Conservation (phyloP, 2,888 invertebrate genomes). For the Drosophila buzzatii region DNA sequence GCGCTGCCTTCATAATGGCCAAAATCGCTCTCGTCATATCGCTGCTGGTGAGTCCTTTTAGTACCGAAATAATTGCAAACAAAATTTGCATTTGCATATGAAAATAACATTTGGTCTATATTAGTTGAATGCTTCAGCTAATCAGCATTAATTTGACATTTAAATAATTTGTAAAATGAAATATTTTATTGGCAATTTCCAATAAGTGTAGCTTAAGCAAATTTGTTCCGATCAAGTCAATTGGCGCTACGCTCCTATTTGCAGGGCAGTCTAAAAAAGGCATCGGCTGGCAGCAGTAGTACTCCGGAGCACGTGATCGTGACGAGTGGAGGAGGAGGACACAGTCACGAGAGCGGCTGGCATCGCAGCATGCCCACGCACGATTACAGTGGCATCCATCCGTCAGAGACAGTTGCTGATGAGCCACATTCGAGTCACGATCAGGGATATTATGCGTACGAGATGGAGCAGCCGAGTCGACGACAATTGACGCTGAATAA, state of each 20-base stretch:
- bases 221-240: slow-evolving; percentile 22
- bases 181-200: too few species aligned
- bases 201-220: not conserved
- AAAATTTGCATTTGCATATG: not conserved
- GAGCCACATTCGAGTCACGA: slow-evolving; percentile 36
- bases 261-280: slow-evolving; percentile 88
- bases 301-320: slow-evolving; percentile 86
- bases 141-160: too few species aligned
- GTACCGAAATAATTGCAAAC: not conserved
- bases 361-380: slow-evolving; percentile 83
- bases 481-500: slow-evolving; percentile 33
- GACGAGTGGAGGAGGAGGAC: slow-evolving; percentile 82
- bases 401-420: not conserved
- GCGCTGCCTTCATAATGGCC: slow-evolving; percentile 88
- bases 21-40: slow-evolving; percentile 89
- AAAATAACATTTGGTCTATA: too few species aligned
- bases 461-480: slow-evolving; percentile 44
- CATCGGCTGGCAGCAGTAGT: slow-evolving; percentile 86
- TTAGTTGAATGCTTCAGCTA: too few species aligned
- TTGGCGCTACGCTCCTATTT: slow-evolving; percentile 62
- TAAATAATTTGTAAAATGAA: too few species aligned
- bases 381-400: slow-evolving; percentile 15
- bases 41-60: slow-evolving; percentile 85
- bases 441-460: slow-evolving; percentile 60
- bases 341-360: slow-evolving; percentile 84